Evolutionary conservation across 2,113 vertebrate species (phyloP).

Genomic region (Garra rufa): DNA sequence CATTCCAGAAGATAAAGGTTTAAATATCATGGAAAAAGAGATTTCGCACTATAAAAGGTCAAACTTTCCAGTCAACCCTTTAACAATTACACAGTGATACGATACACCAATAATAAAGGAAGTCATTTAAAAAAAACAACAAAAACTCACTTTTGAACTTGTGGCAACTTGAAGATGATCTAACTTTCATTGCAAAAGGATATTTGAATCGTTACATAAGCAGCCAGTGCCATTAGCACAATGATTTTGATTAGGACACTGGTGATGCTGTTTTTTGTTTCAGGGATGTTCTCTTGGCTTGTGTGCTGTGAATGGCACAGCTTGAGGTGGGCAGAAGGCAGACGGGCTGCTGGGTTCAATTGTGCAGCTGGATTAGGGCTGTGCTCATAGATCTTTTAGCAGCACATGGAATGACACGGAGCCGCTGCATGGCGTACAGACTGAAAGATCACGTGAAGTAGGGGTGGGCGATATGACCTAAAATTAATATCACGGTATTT

Average conservation of each 20-base stretch:
- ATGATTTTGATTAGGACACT: conserved; percentile 11
- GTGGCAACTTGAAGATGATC: neutral
- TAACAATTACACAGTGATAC: neutral
- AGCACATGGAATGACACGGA: conserved; percentile 1
- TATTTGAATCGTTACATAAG: neutral
- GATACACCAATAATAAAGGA: neutral
- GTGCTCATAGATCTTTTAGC: conserved; percentile 5
- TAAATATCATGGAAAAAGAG: neutral
- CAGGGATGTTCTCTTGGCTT: conserved; percentile 25
- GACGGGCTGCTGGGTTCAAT: conserved; percentile 21
- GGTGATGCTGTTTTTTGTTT: neutral
- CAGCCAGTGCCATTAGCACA: neutral
- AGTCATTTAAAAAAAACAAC: neutral
- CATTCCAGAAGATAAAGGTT: conserved; percentile 2
- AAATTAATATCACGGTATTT: no score
- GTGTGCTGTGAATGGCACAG: conserved; percentile 20
- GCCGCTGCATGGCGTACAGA: neutral
- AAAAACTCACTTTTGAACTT: neutral
- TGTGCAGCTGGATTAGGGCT: conserved; percentile 38
- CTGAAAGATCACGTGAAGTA: neutral
- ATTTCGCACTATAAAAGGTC: neutral
- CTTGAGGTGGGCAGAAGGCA: conserved; percentile 11
- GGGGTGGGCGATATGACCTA: no score
- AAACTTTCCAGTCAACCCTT: neutral
- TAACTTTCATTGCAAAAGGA: neutral